These are phyloP conservation scores for Cydia strobilella DNA, from an alignment of 1,140 invertebrate genomes.

Conservation along the genomic window DNA sequence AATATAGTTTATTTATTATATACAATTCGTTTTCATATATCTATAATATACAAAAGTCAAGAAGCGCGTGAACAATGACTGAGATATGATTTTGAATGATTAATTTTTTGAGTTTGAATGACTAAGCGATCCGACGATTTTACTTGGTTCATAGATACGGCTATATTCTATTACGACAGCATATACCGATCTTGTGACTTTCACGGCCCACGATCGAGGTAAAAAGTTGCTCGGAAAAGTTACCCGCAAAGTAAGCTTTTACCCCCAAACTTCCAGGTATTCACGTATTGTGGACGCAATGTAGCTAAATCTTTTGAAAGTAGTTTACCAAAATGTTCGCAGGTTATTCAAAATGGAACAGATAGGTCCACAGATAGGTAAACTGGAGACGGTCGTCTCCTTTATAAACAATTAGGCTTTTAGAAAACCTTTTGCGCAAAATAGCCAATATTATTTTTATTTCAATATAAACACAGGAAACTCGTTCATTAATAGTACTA, in stretches of 20 bases:
- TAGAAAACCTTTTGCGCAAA: no score
- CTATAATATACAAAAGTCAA: no score
- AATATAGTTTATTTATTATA: no score
- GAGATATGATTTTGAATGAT: no score
- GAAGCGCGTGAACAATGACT: no score
- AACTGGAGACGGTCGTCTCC: neutral
- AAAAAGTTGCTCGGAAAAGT: constrained; percentile 8
- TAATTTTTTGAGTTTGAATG: no score
- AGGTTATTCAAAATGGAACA: neutral
- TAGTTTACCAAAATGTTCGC: neutral
- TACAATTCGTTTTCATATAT: no score
- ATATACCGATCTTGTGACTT: neutral
- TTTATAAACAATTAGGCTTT: neutral
- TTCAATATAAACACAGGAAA: no score
- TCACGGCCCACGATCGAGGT: neutral
- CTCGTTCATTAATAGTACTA: no score
- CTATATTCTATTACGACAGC: neutral
- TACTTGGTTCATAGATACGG: neutral
- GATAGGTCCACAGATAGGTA: neutral
- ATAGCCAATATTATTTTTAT: no score
- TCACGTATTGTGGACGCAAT: constrained; percentile 2
- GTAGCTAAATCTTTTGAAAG: constrained; percentile 4
- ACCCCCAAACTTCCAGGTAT: constrained; percentile 10
- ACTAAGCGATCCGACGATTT: neutral
- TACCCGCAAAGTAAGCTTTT: constrained; percentile 9